Evolutionary conservation across 2,113 vertebrate species (phyloP), one percentile per base, ranked within the genome.

Genomic region (Protomyctophum bolini): DNA sequence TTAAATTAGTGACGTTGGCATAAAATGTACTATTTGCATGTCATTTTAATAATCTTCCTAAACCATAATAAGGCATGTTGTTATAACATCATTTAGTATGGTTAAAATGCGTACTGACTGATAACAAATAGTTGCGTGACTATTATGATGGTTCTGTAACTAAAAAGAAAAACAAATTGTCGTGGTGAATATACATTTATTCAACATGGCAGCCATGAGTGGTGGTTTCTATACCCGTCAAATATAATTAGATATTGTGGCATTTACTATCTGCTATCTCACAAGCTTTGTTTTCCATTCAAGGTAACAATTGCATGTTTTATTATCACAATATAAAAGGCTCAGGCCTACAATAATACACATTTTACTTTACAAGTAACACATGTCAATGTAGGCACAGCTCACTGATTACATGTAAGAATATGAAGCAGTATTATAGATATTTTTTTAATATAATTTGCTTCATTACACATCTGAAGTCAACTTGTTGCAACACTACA

Each of bases 401-500:
- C 10, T 8, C 10, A 50, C 33, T 79, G 69, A 68, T 51, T 0
- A 6, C 64, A 77, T 66, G 14, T 41, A 75, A 73, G 68, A 70
- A 76, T 47, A 10, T 78, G 61, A 14, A 72, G 58, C 29, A 10
- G 8, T 56, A 54, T 77, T 48, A 6, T 68, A 54, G 48, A 63
- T 73, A 72, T 59, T 70, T 62, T 49, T 58, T 90, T 90, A 85
- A 88, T 84, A 73, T 72, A 82, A 58, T 82, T 86, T 80, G 59
- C 33, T 81, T 83, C 58, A 68, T 65, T 55, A 87, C 75, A 88
- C 56, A 80, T 74, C 61, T 83, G 64, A 73, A 84, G 71, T 80
- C 14, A 57, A 70, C 28, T 78, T 79, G 85, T 86, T 77, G 80
- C 72, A 87, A 86, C 82, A 84, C 57, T 66, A 89, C 86, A 84